Evolutionary conservation across 2,113 vertebrate genomes (phyloP).

Genomic region (Todiramphus chloris): DNA sequence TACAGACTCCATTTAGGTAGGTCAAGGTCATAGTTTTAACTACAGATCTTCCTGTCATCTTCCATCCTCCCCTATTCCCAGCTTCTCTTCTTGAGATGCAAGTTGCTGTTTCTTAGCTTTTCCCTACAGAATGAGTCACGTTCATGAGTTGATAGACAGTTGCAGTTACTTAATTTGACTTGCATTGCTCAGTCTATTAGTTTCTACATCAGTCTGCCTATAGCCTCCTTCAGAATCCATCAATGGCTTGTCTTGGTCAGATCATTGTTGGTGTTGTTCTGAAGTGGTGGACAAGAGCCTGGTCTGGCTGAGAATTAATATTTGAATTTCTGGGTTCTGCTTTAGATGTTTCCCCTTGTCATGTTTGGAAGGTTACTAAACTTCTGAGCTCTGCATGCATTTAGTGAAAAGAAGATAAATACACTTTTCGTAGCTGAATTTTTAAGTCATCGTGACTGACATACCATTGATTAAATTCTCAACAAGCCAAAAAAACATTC

Average conservation of each 20-base stretch:
- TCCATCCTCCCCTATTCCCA: not conserved
- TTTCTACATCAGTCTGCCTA: constrained; percentile 20
- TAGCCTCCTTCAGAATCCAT: not conserved
- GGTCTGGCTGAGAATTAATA: not conserved
- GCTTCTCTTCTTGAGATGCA: not conserved
- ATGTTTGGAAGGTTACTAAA: not conserved
- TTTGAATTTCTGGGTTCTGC: not conserved
- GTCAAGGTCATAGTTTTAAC: not conserved
- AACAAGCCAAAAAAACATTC: not conserved
- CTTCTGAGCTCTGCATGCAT: not conserved
- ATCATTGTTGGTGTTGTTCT: not conserved
- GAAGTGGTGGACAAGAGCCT: not conserved
- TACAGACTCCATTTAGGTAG: not conserved
- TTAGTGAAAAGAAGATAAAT: not conserved
- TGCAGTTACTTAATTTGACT: not conserved
- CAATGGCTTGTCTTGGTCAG: not conserved
- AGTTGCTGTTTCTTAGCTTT: constrained; percentile 19
- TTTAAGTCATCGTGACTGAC: not conserved
- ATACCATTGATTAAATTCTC: not conserved
- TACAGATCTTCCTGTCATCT: not conserved
- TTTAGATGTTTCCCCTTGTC: not conserved
- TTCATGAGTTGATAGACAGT: not conserved
- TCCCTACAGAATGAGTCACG: not conserved
- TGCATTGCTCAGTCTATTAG: not conserved
- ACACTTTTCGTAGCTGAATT: not conserved